Percentiles rank a stretch among this genome's conserved stretches.
phyloP scores from a whole-genome alignment of 2,888 invertebrate genomes.

The Melinaea menophilus region DNA sequence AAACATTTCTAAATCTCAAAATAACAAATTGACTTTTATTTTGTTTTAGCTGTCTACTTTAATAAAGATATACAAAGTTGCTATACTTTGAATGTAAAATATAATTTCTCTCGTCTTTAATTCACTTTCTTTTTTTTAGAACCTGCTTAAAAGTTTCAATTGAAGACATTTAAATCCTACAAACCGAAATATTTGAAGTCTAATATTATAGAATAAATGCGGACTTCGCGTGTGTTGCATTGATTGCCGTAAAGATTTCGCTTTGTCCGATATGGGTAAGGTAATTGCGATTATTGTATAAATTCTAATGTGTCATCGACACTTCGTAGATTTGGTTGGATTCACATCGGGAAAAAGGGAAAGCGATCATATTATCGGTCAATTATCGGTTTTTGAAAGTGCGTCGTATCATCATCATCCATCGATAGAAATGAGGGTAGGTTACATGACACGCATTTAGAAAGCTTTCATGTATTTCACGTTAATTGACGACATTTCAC shows the following conservation, averaged over 20 bases:
- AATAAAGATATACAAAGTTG: no score
- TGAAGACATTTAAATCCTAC: not conserved
- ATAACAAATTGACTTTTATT: no score
- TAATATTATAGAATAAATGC: slow-evolving; percentile 41
- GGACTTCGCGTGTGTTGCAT: slow-evolving; percentile 56
- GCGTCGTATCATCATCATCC: slow-evolving; percentile 46
- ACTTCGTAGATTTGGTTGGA: no score
- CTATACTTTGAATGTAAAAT: no score
- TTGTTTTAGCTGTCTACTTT: no score
- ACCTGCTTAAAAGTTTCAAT: no score
- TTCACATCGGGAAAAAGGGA: not conserved
- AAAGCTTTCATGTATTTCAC: slow-evolving; percentile 48
- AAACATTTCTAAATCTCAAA: no score
- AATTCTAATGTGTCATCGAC: slow-evolving; percentile 31
- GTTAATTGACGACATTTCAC: slow-evolving; percentile 42
- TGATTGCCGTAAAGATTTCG: slow-evolving; percentile 58
- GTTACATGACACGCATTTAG: slow-evolving; percentile 49
- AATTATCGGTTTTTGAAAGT: slow-evolving; percentile 15
- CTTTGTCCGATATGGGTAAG: slow-evolving; percentile 56
- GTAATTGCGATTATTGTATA: slow-evolving; percentile 51
- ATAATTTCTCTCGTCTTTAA: no score
- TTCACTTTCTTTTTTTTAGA: no score
- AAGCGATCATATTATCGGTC: slow-evolving; percentile 11
- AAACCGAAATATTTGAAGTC: slow-evolving; percentile 3
- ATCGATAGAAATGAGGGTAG: slow-evolving; percentile 50